These are phyloP conservation scores for Platygyra sinensis DNA, from an alignment of 64 coral and sea anemone genomes.

Conservation along the genomic window DNA sequence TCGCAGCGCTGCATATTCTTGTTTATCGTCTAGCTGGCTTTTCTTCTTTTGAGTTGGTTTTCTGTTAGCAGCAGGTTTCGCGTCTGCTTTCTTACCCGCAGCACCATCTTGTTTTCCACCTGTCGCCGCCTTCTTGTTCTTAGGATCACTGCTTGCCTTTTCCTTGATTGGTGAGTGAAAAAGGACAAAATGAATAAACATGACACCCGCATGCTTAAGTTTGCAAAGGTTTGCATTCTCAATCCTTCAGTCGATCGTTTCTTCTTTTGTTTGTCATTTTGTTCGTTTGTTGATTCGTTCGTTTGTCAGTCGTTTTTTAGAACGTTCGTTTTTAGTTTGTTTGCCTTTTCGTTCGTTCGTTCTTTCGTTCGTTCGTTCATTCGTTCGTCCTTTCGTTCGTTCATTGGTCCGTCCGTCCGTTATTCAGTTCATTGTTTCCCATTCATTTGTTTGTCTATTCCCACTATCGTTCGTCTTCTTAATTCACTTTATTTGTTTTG, in stretches of 20 bases:
- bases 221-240: neutral
- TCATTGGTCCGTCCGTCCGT: neutral
- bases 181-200: neutral
- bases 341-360: neutral
- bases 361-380: neutral
- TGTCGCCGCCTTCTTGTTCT: neutral
- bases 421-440: too few relatives aligned
- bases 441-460: too few relatives aligned
- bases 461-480: too few relatives aligned
- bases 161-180: neutral
- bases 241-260: neutral
- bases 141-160: constrained; percentile 1
- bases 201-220: neutral
- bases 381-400: neutral
- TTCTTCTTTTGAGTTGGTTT: neutral
- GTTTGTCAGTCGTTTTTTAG: neutral
- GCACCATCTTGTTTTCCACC: neutral
- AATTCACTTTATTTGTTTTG: too few relatives aligned
- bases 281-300: neutral
- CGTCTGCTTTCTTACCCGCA: neutral
- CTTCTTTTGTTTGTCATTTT: neutral
- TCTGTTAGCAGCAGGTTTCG: constrained; percentile 6
- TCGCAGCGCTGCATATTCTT: constrained; percentile 22
- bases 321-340: neutral
- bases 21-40: constrained; percentile 9